These are phyloP conservation scores for Archivesica marissinica DNA, from an alignment of 1,140 invertebrate species.

Conservation along the genomic window DNA sequence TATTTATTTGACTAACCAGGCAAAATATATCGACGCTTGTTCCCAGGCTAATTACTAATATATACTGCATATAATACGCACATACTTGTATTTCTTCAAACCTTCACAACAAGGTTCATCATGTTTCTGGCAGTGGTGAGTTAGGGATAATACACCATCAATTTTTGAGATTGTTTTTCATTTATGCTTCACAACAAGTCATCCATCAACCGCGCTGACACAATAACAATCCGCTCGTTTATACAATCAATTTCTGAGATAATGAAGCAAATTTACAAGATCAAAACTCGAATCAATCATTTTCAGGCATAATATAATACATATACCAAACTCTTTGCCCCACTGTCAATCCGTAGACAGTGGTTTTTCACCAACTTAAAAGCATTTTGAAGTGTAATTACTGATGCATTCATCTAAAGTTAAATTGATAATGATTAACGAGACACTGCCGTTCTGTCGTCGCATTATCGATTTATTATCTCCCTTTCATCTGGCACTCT, in stretches of 20 bases:
- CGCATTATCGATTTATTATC: conserved; percentile 28
- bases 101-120: not conserved
- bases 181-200: conserved; percentile 24
- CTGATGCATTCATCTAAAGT: conserved; percentile 45
- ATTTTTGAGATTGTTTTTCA: conserved; percentile 23
- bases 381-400: conserved; percentile 63
- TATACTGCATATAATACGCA: too few relatives aligned
- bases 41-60: too few relatives aligned
- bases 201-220: conserved; percentile 33
- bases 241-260: conserved; percentile 48
- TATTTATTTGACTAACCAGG: too few relatives aligned
- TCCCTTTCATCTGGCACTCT: conserved; percentile 40
- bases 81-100: too few relatives aligned
- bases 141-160: conserved; percentile 27
- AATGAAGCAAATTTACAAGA: conserved; percentile 45
- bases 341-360: conserved; percentile 23
- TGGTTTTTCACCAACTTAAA: conserved; percentile 54
- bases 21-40: too few relatives aligned
- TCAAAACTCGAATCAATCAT: conserved; percentile 58
- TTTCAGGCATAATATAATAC: conserved; percentile 52
- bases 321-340: conserved; percentile 40
- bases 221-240: conserved; percentile 18
- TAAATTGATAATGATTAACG: conserved; percentile 53
- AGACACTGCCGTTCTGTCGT: conserved; percentile 5
- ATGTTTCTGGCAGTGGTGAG: not conserved